Evolutionary conservation across 2,797 vertebrate genomes (phyloP), one percentile per base, ranked within the genome.

Genomic region (Cetoscarus ocellatus): DNA sequence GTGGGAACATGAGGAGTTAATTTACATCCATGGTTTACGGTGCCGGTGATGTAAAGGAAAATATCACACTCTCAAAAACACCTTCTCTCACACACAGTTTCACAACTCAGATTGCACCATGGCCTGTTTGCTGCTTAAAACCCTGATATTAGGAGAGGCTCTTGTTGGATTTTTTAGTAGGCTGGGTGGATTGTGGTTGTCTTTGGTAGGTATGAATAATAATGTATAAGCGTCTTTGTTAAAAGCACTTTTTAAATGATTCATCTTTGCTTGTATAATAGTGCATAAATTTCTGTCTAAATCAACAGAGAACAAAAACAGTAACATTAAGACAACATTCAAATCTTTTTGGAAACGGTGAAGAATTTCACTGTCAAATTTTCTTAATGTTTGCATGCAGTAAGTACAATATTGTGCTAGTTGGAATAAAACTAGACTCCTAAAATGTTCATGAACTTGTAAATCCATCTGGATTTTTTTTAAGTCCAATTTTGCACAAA

Each of bases 1-100:
- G 50, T 7, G 7, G 45, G 18, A 71, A 75, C 77, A 85, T 50
- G 17, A 70, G 54, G 71, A 65, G 40, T 40, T 75, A 34, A 78
- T 86, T 83, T 79, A 49, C 36, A 75, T 79, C 67, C 57, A 39
- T 57, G 36, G 54, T 60, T 84, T 62, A 79, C 71, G 48, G 72
- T n/a, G 63, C 40, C 34, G 53, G 45, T 83, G 76, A 80, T 36
- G 73, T 80, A 56, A 78, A 40, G 59, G 73, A 76, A 77, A 79
- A 79, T 63, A 47, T 42, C 60, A 44, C 51, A 61, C 3, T 10
- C 43, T 77, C 17, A 54, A 66, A 79, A 84, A 81, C 71, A 75
- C 17, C 14, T 38, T 14, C 40, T 36, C 61, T 50, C 19, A n/a
- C 62, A 35, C 49, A 47, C 44, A 42, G 40, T 67, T 79, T 54